Evolutionary conservation across 2,797 vertebrate genomes (phyloP), one percentile per base, ranked within the genome.

Genomic region (Lutjanus argentimaculatus): DNA sequence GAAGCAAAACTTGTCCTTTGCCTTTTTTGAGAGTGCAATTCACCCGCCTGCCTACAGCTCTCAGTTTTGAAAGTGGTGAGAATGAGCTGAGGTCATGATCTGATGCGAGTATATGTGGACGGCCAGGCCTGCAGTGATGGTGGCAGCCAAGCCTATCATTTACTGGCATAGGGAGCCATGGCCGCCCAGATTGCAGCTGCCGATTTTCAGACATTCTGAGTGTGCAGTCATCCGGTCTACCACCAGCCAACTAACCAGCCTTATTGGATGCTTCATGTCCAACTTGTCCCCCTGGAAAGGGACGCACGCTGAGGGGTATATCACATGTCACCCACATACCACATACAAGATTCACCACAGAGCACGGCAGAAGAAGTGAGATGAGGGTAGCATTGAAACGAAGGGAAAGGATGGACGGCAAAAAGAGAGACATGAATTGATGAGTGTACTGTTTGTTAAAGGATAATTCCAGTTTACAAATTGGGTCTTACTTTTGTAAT

Each of bases 131-230:
- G 79, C 75, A 78, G 73, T n/a, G 68, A 83, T 13, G 78, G 64
- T 82, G 84, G 83, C 52, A 88, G 70, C 59, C 30, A 67, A 87
- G 83, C 73, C 84, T 85, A 67, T 86, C 78, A 87, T 92, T 88
- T 79, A 70, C 57, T 25, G 14, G 64, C 22, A 7, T 53, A 56
- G 45, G 71, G 73, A 81, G 81, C 55, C 64, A 65, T 22, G 69
- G 79, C 74, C 21, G 72, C 81, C 82, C 68, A 67, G 72, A 67
- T 14, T 75, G 84, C 1, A 48, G 84, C 83, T 16, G n/a, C 68
- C 21, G 72, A 68, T 45, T 59, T 58, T 80, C 3, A 77, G 66
- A 79, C 73, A 77, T 80, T 80, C 83, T 75, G 15, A 56, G 48
- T 49, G 63, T 80, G 74, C 77, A 85, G 80, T 75, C 82, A 68